Conservation (phyloP, 2,888 invertebrate genomes). For the Lasioglossum villosulum region DNA sequence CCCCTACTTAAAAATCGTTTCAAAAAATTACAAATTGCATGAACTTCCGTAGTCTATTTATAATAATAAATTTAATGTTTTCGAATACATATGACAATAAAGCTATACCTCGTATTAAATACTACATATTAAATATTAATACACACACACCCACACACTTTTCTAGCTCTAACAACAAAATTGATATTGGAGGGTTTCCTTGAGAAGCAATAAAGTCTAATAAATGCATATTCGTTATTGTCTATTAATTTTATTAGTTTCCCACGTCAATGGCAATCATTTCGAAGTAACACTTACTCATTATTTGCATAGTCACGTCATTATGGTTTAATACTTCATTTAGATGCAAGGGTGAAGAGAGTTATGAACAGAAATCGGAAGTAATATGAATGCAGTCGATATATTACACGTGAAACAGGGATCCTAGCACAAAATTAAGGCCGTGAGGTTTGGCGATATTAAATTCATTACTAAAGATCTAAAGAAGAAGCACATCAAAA, state of each 20-base stretch:
- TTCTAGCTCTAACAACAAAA: background rate
- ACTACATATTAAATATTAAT: too few relatives aligned
- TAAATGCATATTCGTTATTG: background rate
- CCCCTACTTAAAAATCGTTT: too few relatives aligned
- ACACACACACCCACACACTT: background rate
- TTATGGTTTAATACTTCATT: conserved; percentile 23
- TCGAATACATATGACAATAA: too few relatives aligned
- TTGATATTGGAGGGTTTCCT: background rate
- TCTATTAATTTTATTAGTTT: background rate
- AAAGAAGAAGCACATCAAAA: too few relatives aligned
- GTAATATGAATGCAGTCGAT: conserved; percentile 15
- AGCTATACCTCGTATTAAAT: too few relatives aligned
- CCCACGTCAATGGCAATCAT: conserved; percentile 4
- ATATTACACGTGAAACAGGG: conserved; percentile 9
- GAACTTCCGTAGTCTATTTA: too few relatives aligned
- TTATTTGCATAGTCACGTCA: conserved; percentile 27
- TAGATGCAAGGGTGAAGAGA: background rate
- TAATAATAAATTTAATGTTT: too few relatives aligned
- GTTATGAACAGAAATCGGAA: conserved; percentile 24
- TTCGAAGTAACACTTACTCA: conserved; percentile 29
- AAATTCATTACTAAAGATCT: too few relatives aligned
- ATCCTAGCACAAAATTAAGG: background rate
- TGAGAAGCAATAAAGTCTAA: background rate
- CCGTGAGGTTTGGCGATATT: background rate
- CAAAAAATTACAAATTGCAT: too few relatives aligned